Conservation (phyloP, 2,888 invertebrate species). For the Drosophila fulvimacula region DNA sequence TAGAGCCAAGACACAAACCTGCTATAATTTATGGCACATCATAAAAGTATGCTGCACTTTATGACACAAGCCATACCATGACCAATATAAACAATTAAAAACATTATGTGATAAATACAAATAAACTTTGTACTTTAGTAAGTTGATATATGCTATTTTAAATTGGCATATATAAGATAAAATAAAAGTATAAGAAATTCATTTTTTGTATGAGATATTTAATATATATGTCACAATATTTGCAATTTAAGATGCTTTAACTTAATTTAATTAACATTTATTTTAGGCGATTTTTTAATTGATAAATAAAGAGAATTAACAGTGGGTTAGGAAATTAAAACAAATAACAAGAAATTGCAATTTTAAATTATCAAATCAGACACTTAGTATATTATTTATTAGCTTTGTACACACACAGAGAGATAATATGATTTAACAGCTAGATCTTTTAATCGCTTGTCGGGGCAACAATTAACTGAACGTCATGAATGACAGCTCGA, state of each 20-base stretch:
- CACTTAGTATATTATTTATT: neutral
- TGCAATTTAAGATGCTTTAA: too few relatives aligned
- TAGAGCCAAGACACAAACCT: slow-evolving; percentile 36
- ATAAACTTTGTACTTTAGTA: too few relatives aligned
- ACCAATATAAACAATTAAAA: neutral
- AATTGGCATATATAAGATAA: neutral
- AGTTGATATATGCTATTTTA: neutral
- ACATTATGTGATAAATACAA: neutral
- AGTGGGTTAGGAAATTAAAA: neutral
- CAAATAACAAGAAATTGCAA: neutral
- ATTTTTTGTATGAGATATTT: too few relatives aligned
- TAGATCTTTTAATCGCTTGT: slow-evolving; percentile 1
- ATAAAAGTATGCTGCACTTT: slow-evolving; percentile 67
- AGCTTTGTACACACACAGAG: neutral
- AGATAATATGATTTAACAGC: slow-evolving; percentile 2
- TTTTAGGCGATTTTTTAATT: neutral
- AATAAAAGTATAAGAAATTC: neutral
- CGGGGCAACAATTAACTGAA: slow-evolving; percentile 15
- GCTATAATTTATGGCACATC: slow-evolving; percentile 39
- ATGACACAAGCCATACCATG: neutral
- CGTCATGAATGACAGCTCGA: slow-evolving; percentile 44
- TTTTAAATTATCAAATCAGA: neutral
- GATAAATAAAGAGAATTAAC: neutral
- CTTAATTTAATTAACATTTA: neutral
- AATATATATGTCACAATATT: too few relatives aligned